These are phyloP conservation scores for Corydoras maculifer DNA, from an alignment of 2,113 vertebrate species.

Conservation along the genomic window DNA sequence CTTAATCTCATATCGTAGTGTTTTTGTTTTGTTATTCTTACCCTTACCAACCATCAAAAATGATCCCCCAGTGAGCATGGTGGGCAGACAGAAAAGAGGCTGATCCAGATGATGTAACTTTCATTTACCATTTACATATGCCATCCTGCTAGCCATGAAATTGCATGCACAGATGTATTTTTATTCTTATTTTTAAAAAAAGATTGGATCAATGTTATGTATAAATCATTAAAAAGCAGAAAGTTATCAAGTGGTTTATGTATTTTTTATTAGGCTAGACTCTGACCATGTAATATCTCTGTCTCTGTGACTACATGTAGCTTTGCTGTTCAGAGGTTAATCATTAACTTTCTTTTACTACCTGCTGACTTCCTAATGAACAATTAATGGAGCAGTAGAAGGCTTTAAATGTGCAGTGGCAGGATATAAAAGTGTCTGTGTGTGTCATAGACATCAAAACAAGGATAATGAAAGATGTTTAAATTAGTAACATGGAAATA, in stretches of 20 bases:
- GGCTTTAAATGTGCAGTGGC: constrained; percentile 24
- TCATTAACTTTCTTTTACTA: constrained; percentile 41
- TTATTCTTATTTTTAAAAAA: too few species aligned
- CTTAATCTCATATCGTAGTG: too few species aligned
- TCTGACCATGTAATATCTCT: not conserved
- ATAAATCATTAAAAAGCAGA: not conserved
- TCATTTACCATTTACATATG: too few species aligned
- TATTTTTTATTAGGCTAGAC: constrained; percentile 6
- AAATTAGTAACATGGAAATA: not conserved
- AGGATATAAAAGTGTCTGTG: not conserved
- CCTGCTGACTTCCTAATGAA: constrained; percentile 38
- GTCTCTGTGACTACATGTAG: constrained; percentile 14
- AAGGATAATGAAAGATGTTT: too few species aligned
- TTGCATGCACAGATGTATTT: too few species aligned
- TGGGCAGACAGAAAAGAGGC: too few species aligned
- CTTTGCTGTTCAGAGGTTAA: constrained; percentile 34
- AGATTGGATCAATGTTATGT: too few species aligned
- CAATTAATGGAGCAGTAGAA: constrained; percentile 37
- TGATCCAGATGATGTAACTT: too few species aligned
- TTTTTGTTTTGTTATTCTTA: too few species aligned
- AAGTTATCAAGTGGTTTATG: constrained; percentile 1
- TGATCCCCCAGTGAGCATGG: too few species aligned
- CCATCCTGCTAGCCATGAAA: too few species aligned
- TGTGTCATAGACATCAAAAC: not conserved
- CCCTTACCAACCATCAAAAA: too few species aligned